A percentile compares a stretch with the other conserved stretches of the same genome.
Conservation (phyloP, 2,888 invertebrate species). For the Parochlus steinenii region DNA sequence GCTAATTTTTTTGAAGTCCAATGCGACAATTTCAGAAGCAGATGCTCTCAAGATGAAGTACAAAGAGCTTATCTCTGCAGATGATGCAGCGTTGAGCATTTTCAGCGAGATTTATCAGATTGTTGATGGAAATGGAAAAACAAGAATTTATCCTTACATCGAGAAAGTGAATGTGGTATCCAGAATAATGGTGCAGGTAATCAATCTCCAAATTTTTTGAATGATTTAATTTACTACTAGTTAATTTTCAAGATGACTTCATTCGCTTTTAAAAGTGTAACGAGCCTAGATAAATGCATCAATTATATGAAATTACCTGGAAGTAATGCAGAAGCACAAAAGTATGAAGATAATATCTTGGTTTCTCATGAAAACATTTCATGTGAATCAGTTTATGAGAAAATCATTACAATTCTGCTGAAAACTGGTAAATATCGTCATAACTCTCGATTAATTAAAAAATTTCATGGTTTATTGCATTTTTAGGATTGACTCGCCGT, state of each 20-base stretch:
- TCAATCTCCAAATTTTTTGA: too few relatives aligned
- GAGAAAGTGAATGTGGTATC: conserved; percentile 54
- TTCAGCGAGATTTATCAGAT: conserved; percentile 52
- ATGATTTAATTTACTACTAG: too few relatives aligned
- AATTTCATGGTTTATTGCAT: too few relatives aligned
- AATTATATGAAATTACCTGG: conserved; percentile 22
- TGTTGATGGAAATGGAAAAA: conserved; percentile 34
- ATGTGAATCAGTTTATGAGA: conserved; percentile 4
- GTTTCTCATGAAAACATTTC: too few relatives aligned
- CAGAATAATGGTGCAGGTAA: conserved; percentile 56
- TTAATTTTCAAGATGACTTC: conserved; percentile 23
- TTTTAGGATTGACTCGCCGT: conserved; percentile 33
- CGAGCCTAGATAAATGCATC: conserved; percentile 25
- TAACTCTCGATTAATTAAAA: conserved; percentile 1
- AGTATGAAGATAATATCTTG: too few relatives aligned
- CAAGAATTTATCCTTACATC: conserved; percentile 52
- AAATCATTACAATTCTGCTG: not conserved
- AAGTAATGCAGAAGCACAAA: too few relatives aligned
- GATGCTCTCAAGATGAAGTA: conserved; percentile 40
- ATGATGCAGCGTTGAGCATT: conserved; percentile 47
- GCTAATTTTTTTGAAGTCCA: conserved; percentile 26
- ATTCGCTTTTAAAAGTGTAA: conserved; percentile 23
- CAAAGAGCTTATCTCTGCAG: conserved; percentile 30
- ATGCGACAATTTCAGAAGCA: conserved; percentile 26
- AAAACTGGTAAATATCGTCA: not conserved